These are phyloP conservation scores for Drosophila teissieri DNA, from an alignment of 1,140 invertebrate species.

Conservation along the genomic window DNA sequence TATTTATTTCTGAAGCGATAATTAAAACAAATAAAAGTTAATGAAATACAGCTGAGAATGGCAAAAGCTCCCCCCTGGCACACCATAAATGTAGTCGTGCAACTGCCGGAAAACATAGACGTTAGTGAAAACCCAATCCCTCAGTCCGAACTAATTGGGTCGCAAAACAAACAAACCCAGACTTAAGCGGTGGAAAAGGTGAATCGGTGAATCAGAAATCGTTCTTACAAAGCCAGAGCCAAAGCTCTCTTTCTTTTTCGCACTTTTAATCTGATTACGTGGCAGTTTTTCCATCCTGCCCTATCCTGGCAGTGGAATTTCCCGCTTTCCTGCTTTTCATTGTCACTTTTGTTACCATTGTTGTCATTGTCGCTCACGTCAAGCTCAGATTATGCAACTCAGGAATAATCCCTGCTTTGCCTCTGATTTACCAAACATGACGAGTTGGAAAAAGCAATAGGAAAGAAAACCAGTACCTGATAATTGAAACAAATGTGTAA, in stretches of 20 bases:
- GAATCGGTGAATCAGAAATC: conserved; percentile 44
- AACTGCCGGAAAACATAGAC: conserved; percentile 1
- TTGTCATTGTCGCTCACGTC: conserved; percentile 44
- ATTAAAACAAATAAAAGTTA: conserved; percentile 66
- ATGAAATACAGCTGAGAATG: conserved; percentile 48
- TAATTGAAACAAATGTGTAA: conserved; percentile 37
- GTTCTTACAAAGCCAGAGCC: conserved; percentile 30
- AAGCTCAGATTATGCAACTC: conserved; percentile 45
- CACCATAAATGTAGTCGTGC: conserved; percentile 3
- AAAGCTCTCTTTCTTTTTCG: conserved; percentile 7
- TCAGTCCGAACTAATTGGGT: conserved; percentile 43
- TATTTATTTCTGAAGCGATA: conserved; percentile 37
- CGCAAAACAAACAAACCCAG: conserved; percentile 43
- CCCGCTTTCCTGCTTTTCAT: conserved; percentile 33
- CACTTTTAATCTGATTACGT: conserved; percentile 55
- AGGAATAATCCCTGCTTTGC: not conserved
- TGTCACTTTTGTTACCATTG: conserved; percentile 56
- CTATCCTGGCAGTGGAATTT: conserved; percentile 32
- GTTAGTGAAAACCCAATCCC: conserved; percentile 23
- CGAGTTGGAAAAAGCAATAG: not conserved
- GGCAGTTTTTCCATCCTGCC: conserved; percentile 42
- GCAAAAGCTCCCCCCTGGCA: conserved; percentile 7
- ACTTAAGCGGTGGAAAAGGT: conserved; percentile 3
- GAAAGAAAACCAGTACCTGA: conserved; percentile 5
- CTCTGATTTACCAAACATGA: conserved; percentile 31